These are phyloP conservation scores for Apamea monoglypha DNA, from an alignment of 2,888 invertebrate species.

Conservation along the genomic window DNA sequence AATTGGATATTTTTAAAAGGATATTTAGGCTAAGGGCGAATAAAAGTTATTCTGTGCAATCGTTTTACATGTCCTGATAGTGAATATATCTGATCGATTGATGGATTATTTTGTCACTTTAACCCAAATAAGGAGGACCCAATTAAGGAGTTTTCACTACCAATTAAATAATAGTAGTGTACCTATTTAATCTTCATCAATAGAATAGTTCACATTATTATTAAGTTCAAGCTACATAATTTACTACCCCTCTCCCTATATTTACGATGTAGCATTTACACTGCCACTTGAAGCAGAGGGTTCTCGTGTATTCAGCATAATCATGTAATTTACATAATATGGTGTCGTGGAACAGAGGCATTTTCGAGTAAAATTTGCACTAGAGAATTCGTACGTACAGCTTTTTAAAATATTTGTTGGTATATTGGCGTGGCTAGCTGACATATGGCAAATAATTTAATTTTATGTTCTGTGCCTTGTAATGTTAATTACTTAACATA, in stretches of 20 bases:
- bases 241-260: slow-evolving; percentile 19
- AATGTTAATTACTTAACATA: too few species aligned
- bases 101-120: neutral
- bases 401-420: too few species aligned
- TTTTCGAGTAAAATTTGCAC: slow-evolving; percentile 8
- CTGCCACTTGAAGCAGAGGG: slow-evolving; percentile 32
- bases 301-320: slow-evolving; percentile 21
- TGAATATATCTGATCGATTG: too few species aligned
- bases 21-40: too few species aligned
- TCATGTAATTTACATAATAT: slow-evolving; percentile 44
- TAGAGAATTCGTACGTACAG: neutral
- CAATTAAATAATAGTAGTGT: neutral
- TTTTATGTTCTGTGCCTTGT: too few species aligned
- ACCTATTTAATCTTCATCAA: neutral
- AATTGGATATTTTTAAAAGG: too few species aligned
- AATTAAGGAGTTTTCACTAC: neutral
- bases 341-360: neutral
- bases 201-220: slow-evolving; percentile 32
- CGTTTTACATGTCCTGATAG: too few species aligned
- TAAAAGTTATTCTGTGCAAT: too few species aligned
- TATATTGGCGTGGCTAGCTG: too few species aligned
- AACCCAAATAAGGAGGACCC: neutral
- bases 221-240: slow-evolving; percentile 14
- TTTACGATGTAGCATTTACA: slow-evolving; percentile 40
- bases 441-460: too few species aligned